Base-by-base conservation (phyloP, 2,888 invertebrate genomes). In the Sminthurides aquaticus region DNA sequence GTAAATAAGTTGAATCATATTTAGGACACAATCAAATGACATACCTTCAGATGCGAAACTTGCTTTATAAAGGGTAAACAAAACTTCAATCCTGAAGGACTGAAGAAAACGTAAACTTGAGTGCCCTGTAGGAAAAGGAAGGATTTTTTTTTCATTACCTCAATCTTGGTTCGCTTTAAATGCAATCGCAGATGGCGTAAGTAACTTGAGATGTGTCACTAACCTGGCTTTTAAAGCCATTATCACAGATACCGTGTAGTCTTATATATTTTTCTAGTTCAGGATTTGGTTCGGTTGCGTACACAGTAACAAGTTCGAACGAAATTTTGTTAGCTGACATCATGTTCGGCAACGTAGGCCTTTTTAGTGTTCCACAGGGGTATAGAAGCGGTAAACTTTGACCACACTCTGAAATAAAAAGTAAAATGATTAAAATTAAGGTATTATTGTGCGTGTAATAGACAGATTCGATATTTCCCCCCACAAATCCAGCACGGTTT, bases 21-120 rank as follows among this genome's bases (percentile, higher is more conserved):
- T 34, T 15, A 34, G 43, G 8, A 34, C 43, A 34, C 15, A 5
- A 15, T 15, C n/a, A n/a, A n/a, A n/a, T n/a, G n/a, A n/a, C n/a
- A n/a, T n/a, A n/a, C n/a, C n/a, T n/a, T n/a, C n/a, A n/a, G n/a
- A n/a, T n/a, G n/a, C n/a, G n/a, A n/a, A n/a, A n/a, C n/a, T n/a
- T n/a, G n/a, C n/a, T n/a, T n/a, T n/a, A n/a, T n/a, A n/a, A 11
- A 34, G 8, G 43, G 43, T 20, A 15, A 20, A 22, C 52, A 52
- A 52, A 64, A 60, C 18, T 66, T 63, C 2, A 71, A 62, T 29
- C 71, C 71, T 15, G 71, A 71, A 11, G 71, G 71, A 52, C 71
- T 71, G 49, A 69, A 71, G 52, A 71, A 71, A 15, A 66, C 64
- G 25, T 25, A 64, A 43, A 68, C 52, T 5, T 60, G 27, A 29